Evolutionary conservation across 2,888 invertebrate genomes (phyloP), one percentile per base, ranked within the genome.

Genomic region (Osmoderma eremita): DNA sequence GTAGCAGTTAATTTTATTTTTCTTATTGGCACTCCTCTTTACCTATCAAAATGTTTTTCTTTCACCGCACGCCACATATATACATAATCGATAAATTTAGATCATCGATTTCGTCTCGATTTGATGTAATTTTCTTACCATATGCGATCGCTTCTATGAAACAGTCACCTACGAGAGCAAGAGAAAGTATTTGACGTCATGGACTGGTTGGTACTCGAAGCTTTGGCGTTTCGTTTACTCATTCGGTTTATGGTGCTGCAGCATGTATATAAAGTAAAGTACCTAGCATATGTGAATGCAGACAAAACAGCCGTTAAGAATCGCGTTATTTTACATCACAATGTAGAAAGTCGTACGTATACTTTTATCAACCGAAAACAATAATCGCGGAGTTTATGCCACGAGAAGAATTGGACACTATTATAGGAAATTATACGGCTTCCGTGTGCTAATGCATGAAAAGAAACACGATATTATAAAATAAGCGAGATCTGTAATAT

Each of bases 261-360:
- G 30, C 24, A 24, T 13, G 24, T 18, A 12, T 51, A 30, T 13
- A 24, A 24, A 12, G 30, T 24, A 51, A 50, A 1, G 30, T 30
- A 30, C 30, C 10, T 30, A 10, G 30, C 2, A 30, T 51, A 13
- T 51, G 24, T 51, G 24, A 51, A 30, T 51, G 30, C 50, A 51
- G 50, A 51, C 50, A 15, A 51, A 51, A 51, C 24, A 51, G 5
- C 5, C 30, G 5, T 30, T 51, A 51, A 24, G 24, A 30, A 30
- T 30, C 13, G 15, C 41, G 56, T 41, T 24, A 41, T 42, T 56
- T 56, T 56, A 41, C 56, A 56, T 42, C 41, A 56, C 56, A 56
- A 56, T 56, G 56, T 56, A 56, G 56, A 56, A 56, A 56, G 56
- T 56, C 13, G 39, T 18, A 41, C 17, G 24, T n/a, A n/a, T n/a